Percentiles rank a stretch among this genome's conserved stretches.
Evolutionary conservation across 2,797 vertebrate species (phyloP).

Genomic region (Serranus cabrilla): DNA sequence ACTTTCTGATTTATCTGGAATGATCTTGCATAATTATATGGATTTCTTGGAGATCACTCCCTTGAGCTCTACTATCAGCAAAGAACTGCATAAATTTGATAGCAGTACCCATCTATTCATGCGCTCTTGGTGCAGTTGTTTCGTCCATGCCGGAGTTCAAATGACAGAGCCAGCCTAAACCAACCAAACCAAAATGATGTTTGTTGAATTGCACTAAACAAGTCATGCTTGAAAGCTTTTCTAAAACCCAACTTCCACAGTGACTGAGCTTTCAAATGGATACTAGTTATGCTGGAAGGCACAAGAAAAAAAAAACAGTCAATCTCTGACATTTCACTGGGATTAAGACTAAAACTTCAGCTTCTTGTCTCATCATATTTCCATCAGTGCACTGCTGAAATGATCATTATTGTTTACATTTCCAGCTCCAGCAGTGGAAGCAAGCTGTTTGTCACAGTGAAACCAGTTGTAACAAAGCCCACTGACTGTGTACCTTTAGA

Average conservation of each 20-base stretch:
- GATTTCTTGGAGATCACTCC: neutral
- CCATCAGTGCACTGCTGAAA: conserved; percentile 16
- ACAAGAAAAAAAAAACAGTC: neutral
- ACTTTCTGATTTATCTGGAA: conserved; percentile 1
- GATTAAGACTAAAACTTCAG: conserved; percentile 15
- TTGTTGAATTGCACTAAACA: neutral
- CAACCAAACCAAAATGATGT: neutral
- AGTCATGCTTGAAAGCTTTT: neutral
- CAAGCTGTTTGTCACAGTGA: conserved; percentile 46
- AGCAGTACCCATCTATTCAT: neutral
- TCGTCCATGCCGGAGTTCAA: neutral
- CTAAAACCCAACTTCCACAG: conserved; percentile 3
- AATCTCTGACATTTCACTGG: neutral
- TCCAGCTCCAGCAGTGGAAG: conserved; percentile 27
- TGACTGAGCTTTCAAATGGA: neutral
- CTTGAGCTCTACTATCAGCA: neutral
- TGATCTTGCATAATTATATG: neutral
- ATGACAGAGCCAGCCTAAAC: neutral
- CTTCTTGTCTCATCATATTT: neutral
- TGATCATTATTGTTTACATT: conserved; percentile 45
- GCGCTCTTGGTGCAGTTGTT: neutral
- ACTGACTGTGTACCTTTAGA: conserved; percentile 56
- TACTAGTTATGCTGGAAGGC: neutral
- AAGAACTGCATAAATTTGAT: neutral
- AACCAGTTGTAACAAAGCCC: conserved; percentile 55